These are phyloP conservation scores for Brenthis ino DNA, from an alignment of 2,888 invertebrate species.

Conservation along the genomic window DNA sequence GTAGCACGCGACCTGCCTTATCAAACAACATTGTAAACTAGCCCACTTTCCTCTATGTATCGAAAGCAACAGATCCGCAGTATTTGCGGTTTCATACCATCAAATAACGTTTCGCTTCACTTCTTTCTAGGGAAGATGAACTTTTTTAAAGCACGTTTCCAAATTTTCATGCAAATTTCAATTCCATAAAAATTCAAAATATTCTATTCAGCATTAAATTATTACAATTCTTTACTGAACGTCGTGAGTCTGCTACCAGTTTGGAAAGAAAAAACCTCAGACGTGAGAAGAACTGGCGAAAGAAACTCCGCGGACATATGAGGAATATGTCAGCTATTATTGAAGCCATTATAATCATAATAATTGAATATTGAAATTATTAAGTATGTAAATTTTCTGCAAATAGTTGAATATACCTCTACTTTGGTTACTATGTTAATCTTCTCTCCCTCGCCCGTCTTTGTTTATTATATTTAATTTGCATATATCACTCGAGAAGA, in stretches of 20 bases:
- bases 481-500: conserved; percentile 38
- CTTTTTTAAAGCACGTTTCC: not conserved
- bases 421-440: conserved; percentile 25
- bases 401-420: not conserved
- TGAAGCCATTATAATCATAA: too few species aligned
- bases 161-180: too few species aligned
- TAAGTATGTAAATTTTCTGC: not conserved
- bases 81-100: conserved; percentile 75
- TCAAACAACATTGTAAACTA: conserved; percentile 63
- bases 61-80: conserved; percentile 71
- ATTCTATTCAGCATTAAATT: too few species aligned
- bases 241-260: too few species aligned
- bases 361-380: too few species aligned
- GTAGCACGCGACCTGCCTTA: conserved; percentile 53
- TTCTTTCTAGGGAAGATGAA: conserved; percentile 7
- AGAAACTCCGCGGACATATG: too few species aligned
- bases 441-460: conserved; percentile 34
- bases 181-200: too few species aligned
- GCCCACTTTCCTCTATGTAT: conserved; percentile 71
- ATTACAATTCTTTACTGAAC: too few species aligned
- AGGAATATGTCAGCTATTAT: too few species aligned
- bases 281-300: too few species aligned
- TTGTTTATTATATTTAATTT: conserved; percentile 41
- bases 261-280: too few species aligned
- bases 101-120: conserved; percentile 65